Evolutionary conservation across 2,888 invertebrate species (phyloP), one percentile per base, ranked within the genome.

Genomic region (Mechanitis messenoides): DNA sequence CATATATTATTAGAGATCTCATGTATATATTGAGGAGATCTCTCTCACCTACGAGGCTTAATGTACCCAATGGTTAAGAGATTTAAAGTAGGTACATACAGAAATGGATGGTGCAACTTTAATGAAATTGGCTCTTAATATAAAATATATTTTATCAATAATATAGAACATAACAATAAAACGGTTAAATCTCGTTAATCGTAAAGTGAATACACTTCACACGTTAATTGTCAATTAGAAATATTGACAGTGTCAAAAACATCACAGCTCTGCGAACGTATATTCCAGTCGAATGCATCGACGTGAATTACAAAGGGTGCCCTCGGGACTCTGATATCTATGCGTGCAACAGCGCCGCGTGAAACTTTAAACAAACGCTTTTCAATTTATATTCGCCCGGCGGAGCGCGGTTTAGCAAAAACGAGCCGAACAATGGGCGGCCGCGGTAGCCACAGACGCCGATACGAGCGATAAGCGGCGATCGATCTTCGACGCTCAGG

Each of bases 1-100:
- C 80, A 81, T 81, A 80, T 79, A 82, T 83, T 81, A 82, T 81
- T 83, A 81, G 78, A 75, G 73, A 75, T 72, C 77, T 81, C 81
- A 81, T 82, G 82, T 82, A 79, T 20, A 20, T 81, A 81, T 81
- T 80, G 79, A 81, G 79, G 77, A 80, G 76, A 69, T 69, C 64
- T 71, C 74, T 71, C 73, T 74, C 42, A 42, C 76, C 76, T 74
- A 71, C 71, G 75, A 71, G 71, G 70, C 50, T n/a, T 72, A 76
- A 75, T 79, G 79, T 20, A 20, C 20, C 20, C 79, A 73, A 73
- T 70, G 71, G 69, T 69, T 67, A 68, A 69, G 70, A 62, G 64
- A 63, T 64, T 67, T 62, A 62, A 63, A 62, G 62, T 61, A 50
- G 28, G 31, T 9, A 50, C 50, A 50, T 31, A 38, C 57, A 28